phyloP scores from a whole-genome alignment of 2,797 vertebrate genomes.

The Sebastes reedi region DNA sequence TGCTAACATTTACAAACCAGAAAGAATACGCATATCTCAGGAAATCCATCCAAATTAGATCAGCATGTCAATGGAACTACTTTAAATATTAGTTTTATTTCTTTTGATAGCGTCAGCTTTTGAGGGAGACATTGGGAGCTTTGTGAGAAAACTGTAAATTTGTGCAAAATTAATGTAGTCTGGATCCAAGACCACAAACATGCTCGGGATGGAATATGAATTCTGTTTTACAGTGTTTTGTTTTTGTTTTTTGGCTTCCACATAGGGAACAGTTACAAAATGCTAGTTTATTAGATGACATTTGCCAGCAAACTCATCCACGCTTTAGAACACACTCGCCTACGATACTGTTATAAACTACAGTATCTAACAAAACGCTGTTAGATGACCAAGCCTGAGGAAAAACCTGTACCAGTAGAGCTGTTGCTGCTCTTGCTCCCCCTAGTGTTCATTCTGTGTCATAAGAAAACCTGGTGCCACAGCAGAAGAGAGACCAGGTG shows the following conservation, averaged over 20 bases:
- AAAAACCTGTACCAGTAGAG: conserved; percentile 8
- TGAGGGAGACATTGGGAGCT: not conserved
- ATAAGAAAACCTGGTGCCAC: conserved; percentile 42
- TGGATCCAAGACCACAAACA: not conserved
- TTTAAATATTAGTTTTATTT: not conserved
- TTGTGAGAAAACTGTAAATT: conserved; percentile 26
- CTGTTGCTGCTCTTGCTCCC: conserved; percentile 45
- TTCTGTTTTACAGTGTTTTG: conserved; percentile 58
- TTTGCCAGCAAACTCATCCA: conserved; percentile 44
- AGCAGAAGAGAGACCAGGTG: conserved; percentile 25
- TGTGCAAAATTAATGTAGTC: conserved; percentile 17
- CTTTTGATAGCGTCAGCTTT: not conserved
- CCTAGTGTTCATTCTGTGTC: conserved; percentile 56
- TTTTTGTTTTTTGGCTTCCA: conserved; percentile 27
- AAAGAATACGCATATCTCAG: conserved; percentile 66
- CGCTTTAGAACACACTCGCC: conserved; percentile 16
- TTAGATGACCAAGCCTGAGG: conserved; percentile 15
- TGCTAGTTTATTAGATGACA: conserved; percentile 34
- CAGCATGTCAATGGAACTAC: conserved; percentile 5
- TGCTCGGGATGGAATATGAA: conserved; percentile 41
- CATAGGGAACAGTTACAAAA: conserved; percentile 33
- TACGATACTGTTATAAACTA: conserved; percentile 28
- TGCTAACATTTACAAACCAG: conserved; percentile 25
- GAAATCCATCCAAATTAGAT: conserved; percentile 54
- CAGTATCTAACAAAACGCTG: conserved; percentile 11